phyloP scores from a whole-genome alignment of 1,140 invertebrate species.

The Lepidotrigona ventralis region DNA sequence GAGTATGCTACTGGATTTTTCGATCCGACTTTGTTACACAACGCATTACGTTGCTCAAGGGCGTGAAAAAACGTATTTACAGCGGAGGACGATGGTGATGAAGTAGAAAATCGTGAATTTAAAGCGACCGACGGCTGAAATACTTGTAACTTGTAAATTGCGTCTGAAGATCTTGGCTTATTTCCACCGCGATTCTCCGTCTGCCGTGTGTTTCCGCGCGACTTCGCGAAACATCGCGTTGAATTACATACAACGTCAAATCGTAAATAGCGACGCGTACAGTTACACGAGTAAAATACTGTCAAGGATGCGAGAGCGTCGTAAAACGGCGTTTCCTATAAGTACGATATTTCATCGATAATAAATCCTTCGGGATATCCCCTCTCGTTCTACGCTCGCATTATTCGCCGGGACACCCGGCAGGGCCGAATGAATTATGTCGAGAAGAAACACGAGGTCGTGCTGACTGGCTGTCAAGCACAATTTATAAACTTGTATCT shows the following conservation, averaged over 20 bases:
- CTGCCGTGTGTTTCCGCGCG: no score
- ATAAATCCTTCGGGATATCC: slow-evolving; percentile 10
- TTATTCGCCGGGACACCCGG: not conserved
- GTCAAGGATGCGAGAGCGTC: not conserved
- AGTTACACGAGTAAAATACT: not conserved
- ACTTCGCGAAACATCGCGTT: not conserved
- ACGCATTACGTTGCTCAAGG: no score
- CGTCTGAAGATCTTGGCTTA: no score
- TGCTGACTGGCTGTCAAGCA: slow-evolving; percentile 29
- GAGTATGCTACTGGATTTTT: no score
- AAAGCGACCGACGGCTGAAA: no score
- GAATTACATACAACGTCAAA: not conserved
- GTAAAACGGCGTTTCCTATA: not conserved
- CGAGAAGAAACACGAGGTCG: slow-evolving; percentile 30
- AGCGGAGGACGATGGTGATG: no score
- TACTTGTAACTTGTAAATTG: no score
- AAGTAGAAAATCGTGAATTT: no score
- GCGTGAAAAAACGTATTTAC: no score
- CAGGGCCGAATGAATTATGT: slow-evolving; percentile 10
- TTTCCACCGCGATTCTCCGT: no score
- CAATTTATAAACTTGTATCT: slow-evolving; percentile 40
- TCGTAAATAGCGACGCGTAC: not conserved
- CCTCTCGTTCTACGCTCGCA: not conserved
- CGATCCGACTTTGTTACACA: no score
- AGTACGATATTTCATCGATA: slow-evolving; percentile 10